Base-by-base conservation (phyloP, 2,113 vertebrate genomes). In the Hippolais icterina region DNA sequence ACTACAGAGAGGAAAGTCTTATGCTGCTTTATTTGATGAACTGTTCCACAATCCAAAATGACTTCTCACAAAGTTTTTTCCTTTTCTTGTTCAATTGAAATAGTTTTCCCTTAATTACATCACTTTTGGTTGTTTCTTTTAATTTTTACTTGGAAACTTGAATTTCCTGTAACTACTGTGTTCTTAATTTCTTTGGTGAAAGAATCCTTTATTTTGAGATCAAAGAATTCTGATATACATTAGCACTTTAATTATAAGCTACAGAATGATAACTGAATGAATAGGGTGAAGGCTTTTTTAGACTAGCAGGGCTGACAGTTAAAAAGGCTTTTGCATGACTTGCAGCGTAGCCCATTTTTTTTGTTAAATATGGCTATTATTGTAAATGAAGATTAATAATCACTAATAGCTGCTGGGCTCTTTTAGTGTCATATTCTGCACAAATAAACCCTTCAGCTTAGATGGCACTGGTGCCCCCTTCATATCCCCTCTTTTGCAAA, bases 381-480 rank as follows among this genome's bases (percentile, higher is more conserved):
- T 97, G 39, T 94, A 97, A 90, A 95, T 97, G 82, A 60, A 83
- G 60, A 76, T 95, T 97, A 91, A 74, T 79, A 96, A 95, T 94
- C 64, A 65, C 69, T 96, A 90, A 92, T 94, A 88, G 77, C 83
- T 96, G 20, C 31, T 49, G 64, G 72, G 16, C 33, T 91, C 54
- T 68, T 90, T 57, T 79, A 86, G 41, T 79, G 56, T 65, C 78
- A 79, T 83, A 63, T 81, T 78, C 81, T 83, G 35, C 65, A 77
- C 68, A 96, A 88, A 85, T 85, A 88, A 89, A 72, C 2, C 27
- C n/a, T 33, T 82, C 68, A 76, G 13, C 29, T 72, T 65, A 69
- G 27, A 39, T 53, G 68, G 37, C 39, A 2, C 28, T 41, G 19
- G 39, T 82, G 47, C 41, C 19, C 35, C 17, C 37, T 80, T 74